Conservation (phyloP, 2,888 invertebrate genomes). For the Stenolophus ochropezus region DNA sequence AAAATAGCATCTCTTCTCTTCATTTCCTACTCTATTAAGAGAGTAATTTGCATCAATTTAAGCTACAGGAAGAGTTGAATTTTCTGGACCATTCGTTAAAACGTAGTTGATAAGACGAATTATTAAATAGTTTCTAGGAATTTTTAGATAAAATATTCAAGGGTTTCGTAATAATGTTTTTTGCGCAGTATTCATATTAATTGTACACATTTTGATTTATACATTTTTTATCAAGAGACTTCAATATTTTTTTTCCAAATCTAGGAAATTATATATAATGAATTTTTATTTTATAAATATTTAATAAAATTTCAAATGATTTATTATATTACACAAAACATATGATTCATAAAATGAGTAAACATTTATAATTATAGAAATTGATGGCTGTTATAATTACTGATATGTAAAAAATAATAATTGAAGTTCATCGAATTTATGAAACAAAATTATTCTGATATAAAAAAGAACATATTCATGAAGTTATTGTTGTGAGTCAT, state of each 20-base stretch:
- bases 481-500: conserved; percentile 36
- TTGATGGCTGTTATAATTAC: not conserved
- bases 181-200: not conserved
- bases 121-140: conserved; percentile 36
- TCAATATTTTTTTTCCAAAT: too few relatives aligned
- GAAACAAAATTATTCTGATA: conserved; percentile 18
- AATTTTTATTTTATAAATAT: too few relatives aligned
- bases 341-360: not conserved
- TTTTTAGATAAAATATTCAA: not conserved
- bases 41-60: conserved; percentile 48
- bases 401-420: conserved; percentile 14
- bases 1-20: not conserved
- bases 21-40: conserved; percentile 31
- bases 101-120: conserved; percentile 36
- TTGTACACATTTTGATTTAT: not conserved
- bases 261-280: too few relatives aligned
- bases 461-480: not conserved
- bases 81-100: conserved; percentile 35
- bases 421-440: not conserved
- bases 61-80: conserved; percentile 37
- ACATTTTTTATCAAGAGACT: too few relatives aligned
- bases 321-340: too few relatives aligned
- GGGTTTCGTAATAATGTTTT: not conserved
- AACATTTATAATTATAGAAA: not conserved
- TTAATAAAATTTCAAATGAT: too few relatives aligned